Conservation (phyloP, 2,888 invertebrate species). For the Dryobotodes eremita region DNA sequence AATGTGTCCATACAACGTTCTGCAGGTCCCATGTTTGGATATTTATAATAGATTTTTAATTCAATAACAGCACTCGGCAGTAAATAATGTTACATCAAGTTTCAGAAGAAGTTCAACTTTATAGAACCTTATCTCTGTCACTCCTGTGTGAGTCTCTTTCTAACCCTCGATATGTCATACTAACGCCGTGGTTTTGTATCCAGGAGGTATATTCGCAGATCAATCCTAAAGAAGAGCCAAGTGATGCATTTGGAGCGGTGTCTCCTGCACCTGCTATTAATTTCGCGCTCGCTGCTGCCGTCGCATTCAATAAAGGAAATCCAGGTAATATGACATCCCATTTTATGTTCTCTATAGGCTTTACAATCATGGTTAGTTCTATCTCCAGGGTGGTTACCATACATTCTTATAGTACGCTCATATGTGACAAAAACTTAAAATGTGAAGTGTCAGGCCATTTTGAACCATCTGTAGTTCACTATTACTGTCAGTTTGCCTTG, state of each 20-base stretch:
- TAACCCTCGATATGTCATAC: background rate
- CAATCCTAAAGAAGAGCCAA: constrained; percentile 86
- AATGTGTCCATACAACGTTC: too few relatives aligned
- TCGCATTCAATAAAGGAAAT: constrained; percentile 87
- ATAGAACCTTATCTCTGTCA: background rate
- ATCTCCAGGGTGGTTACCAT: background rate
- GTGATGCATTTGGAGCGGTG: constrained; percentile 82
- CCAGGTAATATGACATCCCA: constrained; percentile 73
- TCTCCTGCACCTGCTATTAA: constrained; percentile 87
- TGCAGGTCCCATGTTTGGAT: too few relatives aligned
- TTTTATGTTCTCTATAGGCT: background rate
- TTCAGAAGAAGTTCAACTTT: background rate
- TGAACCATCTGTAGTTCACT: background rate
- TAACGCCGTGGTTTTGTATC: constrained; percentile 15
- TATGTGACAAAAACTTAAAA: background rate
- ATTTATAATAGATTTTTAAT: too few relatives aligned
- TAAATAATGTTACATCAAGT: too few relatives aligned
- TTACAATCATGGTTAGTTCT: background rate
- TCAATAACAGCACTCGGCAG: too few relatives aligned
- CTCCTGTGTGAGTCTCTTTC: background rate
- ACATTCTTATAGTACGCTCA: too few relatives aligned
- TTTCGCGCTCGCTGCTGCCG: constrained; percentile 87
- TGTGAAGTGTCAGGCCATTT: background rate
- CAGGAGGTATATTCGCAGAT: constrained; percentile 71
- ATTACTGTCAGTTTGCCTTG: background rate